These are phyloP conservation scores for Heliconius eleuchia DNA, from an alignment of 1,140 invertebrate genomes.

Conservation along the genomic window DNA sequence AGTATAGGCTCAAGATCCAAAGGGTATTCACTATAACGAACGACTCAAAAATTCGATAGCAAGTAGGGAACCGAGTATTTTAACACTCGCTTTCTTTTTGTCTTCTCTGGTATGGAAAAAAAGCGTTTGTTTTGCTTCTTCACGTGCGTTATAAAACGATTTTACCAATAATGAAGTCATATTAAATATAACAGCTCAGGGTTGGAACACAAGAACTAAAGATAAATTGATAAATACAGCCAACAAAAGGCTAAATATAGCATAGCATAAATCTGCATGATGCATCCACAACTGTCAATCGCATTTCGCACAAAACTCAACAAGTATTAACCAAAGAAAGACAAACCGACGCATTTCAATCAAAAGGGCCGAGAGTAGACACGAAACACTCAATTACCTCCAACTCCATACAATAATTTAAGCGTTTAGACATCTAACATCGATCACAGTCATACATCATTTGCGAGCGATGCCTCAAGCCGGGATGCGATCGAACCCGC, in stretches of 20 bases:
- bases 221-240: too few relatives aligned
- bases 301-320: neutral
- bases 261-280: neutral
- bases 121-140: too few relatives aligned
- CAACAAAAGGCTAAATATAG: neutral
- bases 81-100: too few relatives aligned
- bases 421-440: constrained; percentile 53
- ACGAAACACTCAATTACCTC: constrained; percentile 44
- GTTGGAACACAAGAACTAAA: too few relatives aligned
- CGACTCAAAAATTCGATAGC: too few relatives aligned
- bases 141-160: too few relatives aligned
- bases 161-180: too few relatives aligned
- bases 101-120: too few relatives aligned
- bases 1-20: too few relatives aligned
- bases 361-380: constrained; percentile 9
- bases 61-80: too few relatives aligned
- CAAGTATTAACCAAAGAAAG: neutral
- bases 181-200: too few relatives aligned
- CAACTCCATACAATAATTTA: constrained; percentile 47
- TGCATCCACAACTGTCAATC: neutral
- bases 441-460: constrained; percentile 69
- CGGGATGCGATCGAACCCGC: constrained; percentile 53
- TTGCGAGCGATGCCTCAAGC: constrained; percentile 55
- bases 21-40: too few relatives aligned
- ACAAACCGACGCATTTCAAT: constrained; percentile 34